A percentile compares a stretch with the other conserved stretches of the same genome.
Conservation (phyloP, 2,113 vertebrate species). For the Hiodon alosoides region DNA sequence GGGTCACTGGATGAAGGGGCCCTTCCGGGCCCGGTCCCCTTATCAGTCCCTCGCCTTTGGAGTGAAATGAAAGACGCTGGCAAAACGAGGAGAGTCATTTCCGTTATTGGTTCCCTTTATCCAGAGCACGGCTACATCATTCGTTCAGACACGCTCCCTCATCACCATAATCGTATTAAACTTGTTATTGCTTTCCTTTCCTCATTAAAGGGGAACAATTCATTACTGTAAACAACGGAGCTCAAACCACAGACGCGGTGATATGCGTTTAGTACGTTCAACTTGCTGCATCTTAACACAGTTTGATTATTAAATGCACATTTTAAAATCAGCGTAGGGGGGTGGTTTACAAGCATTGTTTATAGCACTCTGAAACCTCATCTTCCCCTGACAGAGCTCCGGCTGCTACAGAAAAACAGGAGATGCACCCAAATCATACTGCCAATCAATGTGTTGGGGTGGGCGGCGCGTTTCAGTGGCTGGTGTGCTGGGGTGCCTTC, state of each 20-base stretch:
- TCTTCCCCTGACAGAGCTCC: too few relatives aligned
- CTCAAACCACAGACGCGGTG: slow-evolving; percentile 5
- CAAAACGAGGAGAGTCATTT: neutral
- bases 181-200: neutral
- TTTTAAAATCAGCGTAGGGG: neutral
- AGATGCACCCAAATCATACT: too few relatives aligned
- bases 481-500: too few relatives aligned
- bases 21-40: neutral
- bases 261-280: neutral
- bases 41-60: neutral
- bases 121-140: neutral
- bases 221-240: slow-evolving; percentile 28
- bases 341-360: neutral
- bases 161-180: neutral
- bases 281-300: neutral
- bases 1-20: too few relatives aligned
- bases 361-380: neutral
- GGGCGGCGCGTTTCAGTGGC: too few relatives aligned
- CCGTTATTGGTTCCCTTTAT: neutral
- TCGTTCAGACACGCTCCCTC: neutral
- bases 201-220: slow-evolving; percentile 45
- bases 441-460: too few relatives aligned
- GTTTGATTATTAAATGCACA: neutral
- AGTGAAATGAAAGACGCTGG: neutral
- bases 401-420: too few relatives aligned